Evolutionary conservation across 2,113 vertebrate species (phyloP).

Genomic region (Cranoglanis bouderius): DNA sequence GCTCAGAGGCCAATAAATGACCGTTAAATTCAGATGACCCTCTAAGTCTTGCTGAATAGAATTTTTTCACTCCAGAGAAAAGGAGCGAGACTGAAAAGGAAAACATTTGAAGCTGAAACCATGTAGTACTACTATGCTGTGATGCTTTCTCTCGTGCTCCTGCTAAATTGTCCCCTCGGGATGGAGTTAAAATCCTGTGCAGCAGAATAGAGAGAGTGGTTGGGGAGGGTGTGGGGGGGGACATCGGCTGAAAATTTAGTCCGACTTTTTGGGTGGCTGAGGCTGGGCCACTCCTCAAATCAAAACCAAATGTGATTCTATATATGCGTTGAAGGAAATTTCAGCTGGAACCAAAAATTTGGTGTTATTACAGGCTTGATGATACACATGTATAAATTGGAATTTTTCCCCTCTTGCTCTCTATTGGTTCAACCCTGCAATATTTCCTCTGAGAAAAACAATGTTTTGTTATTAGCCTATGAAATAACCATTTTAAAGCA

Average conservation of each 20-base stretch:
- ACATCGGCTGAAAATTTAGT: slow-evolving; percentile 65
- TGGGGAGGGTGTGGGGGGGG: neutral
- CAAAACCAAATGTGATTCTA: slow-evolving; percentile 82
- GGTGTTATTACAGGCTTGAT: slow-evolving; percentile 69
- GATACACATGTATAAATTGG: slow-evolving; percentile 61
- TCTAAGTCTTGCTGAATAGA: slow-evolving; percentile 72
- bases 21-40: slow-evolving; percentile 74
- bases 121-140: slow-evolving; percentile 48
- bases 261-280: slow-evolving; percentile 69
- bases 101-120: slow-evolving; percentile 60
- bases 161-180: slow-evolving; percentile 59
- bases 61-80: slow-evolving; percentile 45
- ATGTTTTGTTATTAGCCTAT: slow-evolving; percentile 57
- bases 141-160: slow-evolving; percentile 58
- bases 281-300: slow-evolving; percentile 72
- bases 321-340: slow-evolving; percentile 67
- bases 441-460: slow-evolving; percentile 43
- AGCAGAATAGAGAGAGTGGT: slow-evolving; percentile 46
- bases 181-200: slow-evolving; percentile 61
- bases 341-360: slow-evolving; percentile 67
- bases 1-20: slow-evolving; percentile 72
- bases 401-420: slow-evolving; percentile 26
- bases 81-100: slow-evolving; percentile 22
- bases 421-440: slow-evolving; percentile 40
- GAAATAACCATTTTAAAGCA: slow-evolving; percentile 3